A percentile compares a stretch with the other conserved stretches of the same genome.
phyloP scores from a whole-genome alignment of 2,888 invertebrate genomes.

The Prostheceraeus crozeri region DNA sequence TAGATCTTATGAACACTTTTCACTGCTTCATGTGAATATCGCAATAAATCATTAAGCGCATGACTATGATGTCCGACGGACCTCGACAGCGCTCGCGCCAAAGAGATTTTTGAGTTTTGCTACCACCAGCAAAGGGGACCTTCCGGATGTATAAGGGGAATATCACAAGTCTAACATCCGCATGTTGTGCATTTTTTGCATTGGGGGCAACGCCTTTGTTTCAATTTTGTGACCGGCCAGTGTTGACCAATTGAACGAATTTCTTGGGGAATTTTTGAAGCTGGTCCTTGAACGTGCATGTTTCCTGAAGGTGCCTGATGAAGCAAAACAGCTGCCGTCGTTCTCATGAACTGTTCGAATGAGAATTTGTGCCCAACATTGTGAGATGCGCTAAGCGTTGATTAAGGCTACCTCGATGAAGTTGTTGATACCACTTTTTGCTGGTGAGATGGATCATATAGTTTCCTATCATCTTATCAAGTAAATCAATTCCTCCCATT shows the following conservation, averaged over 20 bases:
- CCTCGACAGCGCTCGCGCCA: too few relatives aligned
- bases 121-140: too few relatives aligned
- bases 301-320: not conserved
- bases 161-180: slow-evolving; percentile 15
- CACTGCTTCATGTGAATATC: too few relatives aligned
- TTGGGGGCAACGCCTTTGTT: not conserved
- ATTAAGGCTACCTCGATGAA: slow-evolving; percentile 14
- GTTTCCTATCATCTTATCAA: slow-evolving; percentile 8
- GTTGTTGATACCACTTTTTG: slow-evolving; percentile 15
- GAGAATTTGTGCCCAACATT: slow-evolving; percentile 3
- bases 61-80: too few relatives aligned
- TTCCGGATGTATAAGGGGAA: too few relatives aligned
- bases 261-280: slow-evolving; percentile 2
- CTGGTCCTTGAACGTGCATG: not conserved
- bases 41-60: too few relatives aligned
- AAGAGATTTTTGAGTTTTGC: too few relatives aligned
- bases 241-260: not conserved
- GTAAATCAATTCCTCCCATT: slow-evolving; percentile 17
- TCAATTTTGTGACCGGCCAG: slow-evolving; percentile 13
- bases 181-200: slow-evolving; percentile 18
- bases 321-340: slow-evolving; percentile 7
- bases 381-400: slow-evolving; percentile 1
- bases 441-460: slow-evolving; percentile 10
- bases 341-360: not conserved
- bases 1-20: too few relatives aligned